Conservation (phyloP, 2,113 vertebrate species). For the Gyps fulvus region DNA sequence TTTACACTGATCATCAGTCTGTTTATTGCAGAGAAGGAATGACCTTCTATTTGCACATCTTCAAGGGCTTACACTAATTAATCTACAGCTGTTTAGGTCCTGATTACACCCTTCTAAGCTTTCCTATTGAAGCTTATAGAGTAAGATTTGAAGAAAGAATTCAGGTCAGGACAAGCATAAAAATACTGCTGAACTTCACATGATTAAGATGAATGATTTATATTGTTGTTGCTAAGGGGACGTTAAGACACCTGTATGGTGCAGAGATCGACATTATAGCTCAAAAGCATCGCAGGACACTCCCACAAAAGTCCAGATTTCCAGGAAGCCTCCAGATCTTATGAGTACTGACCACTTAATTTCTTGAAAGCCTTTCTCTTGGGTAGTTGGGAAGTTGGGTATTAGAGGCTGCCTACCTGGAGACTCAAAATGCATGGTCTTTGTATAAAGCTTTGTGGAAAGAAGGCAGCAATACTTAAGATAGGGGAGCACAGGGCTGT, state of each 20-base stretch:
- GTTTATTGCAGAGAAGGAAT: background rate
- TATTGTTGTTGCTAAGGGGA: background rate
- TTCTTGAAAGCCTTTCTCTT: background rate
- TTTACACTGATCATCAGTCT: background rate
- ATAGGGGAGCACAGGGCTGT: accelerated
- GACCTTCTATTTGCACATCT: background rate
- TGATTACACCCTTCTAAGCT: background rate
- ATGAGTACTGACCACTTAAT: background rate
- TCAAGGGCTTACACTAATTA: background rate
- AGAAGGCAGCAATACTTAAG: background rate
- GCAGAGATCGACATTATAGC: background rate
- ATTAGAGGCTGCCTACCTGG: background rate
- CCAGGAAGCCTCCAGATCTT: background rate
- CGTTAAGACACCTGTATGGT: background rate
- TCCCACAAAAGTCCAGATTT: background rate
- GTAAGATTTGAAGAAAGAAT: background rate
- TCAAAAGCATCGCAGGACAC: background rate
- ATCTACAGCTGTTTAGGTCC: background rate
- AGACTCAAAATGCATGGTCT: background rate
- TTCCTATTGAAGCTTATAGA: background rate
- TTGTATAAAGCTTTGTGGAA: background rate
- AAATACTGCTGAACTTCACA: background rate
- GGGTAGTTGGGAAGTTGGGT: accelerated
- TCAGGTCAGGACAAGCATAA: background rate
- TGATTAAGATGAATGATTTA: background rate